Conservation (phyloP, 2,888 invertebrate genomes). For the Eumacrocentrus americanus region DNA sequence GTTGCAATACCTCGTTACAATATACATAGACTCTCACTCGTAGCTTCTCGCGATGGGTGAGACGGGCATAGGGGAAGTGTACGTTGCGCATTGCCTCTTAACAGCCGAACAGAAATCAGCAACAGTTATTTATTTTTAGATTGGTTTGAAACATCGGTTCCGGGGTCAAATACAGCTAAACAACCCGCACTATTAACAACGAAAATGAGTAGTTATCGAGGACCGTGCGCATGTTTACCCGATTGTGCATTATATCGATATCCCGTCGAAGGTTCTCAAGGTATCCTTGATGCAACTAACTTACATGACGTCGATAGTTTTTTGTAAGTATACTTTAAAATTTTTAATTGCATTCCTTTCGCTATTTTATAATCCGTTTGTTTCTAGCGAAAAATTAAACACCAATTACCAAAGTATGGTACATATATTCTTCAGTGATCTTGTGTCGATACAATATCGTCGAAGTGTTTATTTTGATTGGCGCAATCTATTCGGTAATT, state of each 20-base stretch:
- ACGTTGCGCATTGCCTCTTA: too few species aligned
- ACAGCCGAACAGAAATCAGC: too few species aligned
- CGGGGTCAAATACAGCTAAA: constrained; percentile 49
- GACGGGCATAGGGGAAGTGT: too few species aligned
- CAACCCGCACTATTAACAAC: constrained; percentile 2
- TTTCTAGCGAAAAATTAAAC: constrained; percentile 62
- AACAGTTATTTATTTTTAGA: constrained; percentile 35
- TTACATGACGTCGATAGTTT: constrained; percentile 62
- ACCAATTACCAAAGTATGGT: constrained; percentile 66
- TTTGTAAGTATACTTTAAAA: constrained; percentile 66
- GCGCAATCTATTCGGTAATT: constrained; percentile 74
- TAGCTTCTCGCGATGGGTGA: too few species aligned
- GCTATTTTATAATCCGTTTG: constrained; percentile 9
- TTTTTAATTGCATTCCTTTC: too few species aligned
- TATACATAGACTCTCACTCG: too few species aligned
- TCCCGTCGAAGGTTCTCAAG: constrained; percentile 70
- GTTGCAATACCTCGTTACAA: too few species aligned
- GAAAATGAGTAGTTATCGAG: constrained; percentile 26
- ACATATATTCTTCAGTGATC: constrained; percentile 71
- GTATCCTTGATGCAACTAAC: constrained; percentile 63
- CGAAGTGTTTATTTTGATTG: constrained; percentile 73
- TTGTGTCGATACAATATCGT: constrained; percentile 71
- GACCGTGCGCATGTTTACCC: constrained; percentile 66
- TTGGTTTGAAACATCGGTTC: constrained; percentile 57
- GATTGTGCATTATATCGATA: constrained; percentile 71